Conservation (phyloP, 2,888 invertebrate species). For the Willowsia nigromaculata region DNA sequence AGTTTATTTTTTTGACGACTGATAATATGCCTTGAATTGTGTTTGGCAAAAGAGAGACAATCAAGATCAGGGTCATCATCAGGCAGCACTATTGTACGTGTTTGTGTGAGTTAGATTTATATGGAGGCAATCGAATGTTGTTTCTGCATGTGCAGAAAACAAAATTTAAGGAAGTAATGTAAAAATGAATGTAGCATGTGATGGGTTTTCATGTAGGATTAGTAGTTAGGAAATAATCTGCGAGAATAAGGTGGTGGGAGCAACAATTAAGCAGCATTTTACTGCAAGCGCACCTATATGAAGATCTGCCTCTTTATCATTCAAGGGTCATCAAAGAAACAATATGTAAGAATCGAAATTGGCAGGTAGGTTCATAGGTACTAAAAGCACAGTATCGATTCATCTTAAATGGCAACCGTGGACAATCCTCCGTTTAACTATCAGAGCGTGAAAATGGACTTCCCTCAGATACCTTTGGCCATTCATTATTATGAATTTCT, state of each 20-base stretch:
- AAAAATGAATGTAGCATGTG: too few species aligned
- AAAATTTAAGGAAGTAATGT: constrained; percentile 23
- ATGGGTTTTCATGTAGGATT: too few species aligned
- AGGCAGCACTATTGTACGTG: not conserved
- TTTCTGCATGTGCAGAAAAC: not conserved
- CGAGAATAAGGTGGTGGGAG: not conserved
- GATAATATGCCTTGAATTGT: constrained; percentile 1
- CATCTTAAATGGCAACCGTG: constrained; percentile 64
- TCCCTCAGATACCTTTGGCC: constrained; percentile 17
- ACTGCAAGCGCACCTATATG: not conserved
- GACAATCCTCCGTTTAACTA: constrained; percentile 59
- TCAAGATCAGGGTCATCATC: constrained; percentile 63
- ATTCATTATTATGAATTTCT: constrained; percentile 23
- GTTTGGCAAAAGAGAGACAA: constrained; percentile 27
- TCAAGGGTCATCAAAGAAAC: constrained; percentile 19
- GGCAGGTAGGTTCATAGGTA: not conserved
- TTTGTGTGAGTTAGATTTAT: not conserved
- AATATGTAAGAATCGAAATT: not conserved
- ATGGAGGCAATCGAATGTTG: constrained; percentile 25
- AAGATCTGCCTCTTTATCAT: not conserved
- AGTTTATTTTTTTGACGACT: not conserved
- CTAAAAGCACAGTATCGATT: not conserved
- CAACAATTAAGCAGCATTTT: not conserved
- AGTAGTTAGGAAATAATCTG: not conserved
- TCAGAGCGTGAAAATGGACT: constrained; percentile 29